Conservation (phyloP, 1,140 invertebrate species). For the Magallana angulata region DNA sequence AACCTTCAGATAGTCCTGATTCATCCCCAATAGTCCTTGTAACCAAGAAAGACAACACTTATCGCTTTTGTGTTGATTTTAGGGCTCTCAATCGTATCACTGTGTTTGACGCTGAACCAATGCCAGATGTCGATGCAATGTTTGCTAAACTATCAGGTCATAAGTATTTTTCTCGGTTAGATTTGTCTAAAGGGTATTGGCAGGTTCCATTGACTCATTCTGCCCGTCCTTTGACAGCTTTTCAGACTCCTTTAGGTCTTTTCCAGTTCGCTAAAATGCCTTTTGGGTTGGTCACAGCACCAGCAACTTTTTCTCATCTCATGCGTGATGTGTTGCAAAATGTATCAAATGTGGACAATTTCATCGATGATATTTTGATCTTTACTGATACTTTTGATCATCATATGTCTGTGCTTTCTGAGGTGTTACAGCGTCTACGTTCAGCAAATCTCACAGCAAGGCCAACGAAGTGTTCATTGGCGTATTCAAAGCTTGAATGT, state of each 20-base stretch:
- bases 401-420: not conserved
- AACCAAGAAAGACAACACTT: conserved; percentile 81
- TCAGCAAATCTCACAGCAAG: too few relatives aligned
- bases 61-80: not conserved
- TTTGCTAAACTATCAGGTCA: too few relatives aligned
- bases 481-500: conserved; percentile 10
- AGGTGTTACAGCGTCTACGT: too few relatives aligned
- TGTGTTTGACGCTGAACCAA: too few relatives aligned
- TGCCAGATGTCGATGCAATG: too few relatives aligned
- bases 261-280: conserved; percentile 77
- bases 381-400: too few relatives aligned
- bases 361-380: conserved; percentile 59
- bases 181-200: too few relatives aligned
- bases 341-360: conserved; percentile 52
- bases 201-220: too few relatives aligned
- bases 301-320: conserved; percentile 79
- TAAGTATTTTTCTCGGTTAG: too few relatives aligned
- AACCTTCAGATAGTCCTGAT: conserved; percentile 57
- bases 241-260: conserved; percentile 55
- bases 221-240: too few relatives aligned
- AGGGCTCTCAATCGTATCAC: too few relatives aligned
- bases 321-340: conserved; percentile 66
- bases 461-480: not conserved
- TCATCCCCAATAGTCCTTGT: conserved; percentile 67
- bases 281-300: conserved; percentile 79